Evolutionary conservation across 2,888 invertebrate genomes (phyloP), one percentile per base, ranked within the genome.

Genomic region (Caenorhabditis afra): DNA sequence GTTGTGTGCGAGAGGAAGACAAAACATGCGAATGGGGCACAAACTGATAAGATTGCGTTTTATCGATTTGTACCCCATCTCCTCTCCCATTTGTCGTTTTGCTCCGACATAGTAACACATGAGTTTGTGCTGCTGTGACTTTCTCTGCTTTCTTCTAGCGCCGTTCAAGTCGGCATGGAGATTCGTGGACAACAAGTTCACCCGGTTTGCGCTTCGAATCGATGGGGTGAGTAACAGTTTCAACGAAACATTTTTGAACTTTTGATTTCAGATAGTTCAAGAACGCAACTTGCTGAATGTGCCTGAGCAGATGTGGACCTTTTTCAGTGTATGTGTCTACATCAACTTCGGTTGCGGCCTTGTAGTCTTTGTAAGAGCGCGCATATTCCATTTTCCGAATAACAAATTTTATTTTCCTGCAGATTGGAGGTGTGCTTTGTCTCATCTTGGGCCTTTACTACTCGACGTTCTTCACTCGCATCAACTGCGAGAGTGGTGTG

Each of bases 401-500:
- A n/a, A n/a, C n/a, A 16, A 39, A 16, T 11, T 11, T 10, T 4
- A 8, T 18, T 44, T 23, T 44, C 1, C 10, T 62, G 37, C 47
- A 75, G 75, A 49, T 75, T 11, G 55, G 62, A 2, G 78, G 78
- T 4, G 47, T 71, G n/a, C 23, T 62, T 0, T 78, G 78, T 39
- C 71, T 78, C 18, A 50, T 53, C 1, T 14, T 78, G 0, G 78
- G 78, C 3, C 20, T 78, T 0, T 71, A 71, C 29, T 71, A 65
- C 11, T 78, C 78, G 4, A 71, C 71, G 2, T 78, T 66, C 23
- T 78, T 71, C 29, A 66, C 78, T 1, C 45, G 66, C 20, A 41
- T 78, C 3, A 78, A 78, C 39, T 78, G 78, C 53, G 71, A 78
- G 3, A 57, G 71, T 41, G 78, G 78, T 12, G 4, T 78, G 3